These are phyloP conservation scores for Epizoanthus illoricatus DNA, from an alignment of 92 coral and sea anemone genomes.

Conservation along the genomic window DNA sequence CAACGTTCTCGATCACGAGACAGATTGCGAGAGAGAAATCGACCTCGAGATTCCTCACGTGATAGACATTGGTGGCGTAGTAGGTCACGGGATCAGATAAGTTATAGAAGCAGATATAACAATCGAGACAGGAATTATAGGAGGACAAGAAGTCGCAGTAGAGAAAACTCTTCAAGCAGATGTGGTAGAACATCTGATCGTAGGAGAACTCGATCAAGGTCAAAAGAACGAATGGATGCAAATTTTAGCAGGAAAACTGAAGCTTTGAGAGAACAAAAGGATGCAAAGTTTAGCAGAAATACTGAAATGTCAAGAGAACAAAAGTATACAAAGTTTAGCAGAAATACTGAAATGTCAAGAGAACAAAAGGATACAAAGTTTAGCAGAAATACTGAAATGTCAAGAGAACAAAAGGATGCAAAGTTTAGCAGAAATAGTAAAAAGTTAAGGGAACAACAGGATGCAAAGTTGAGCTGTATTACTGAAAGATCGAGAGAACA, in stretches of 20 bases:
- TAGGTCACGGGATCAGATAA: slow-evolving; percentile 37
- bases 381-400: no score
- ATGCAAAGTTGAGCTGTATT: not conserved
- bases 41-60: slow-evolving; percentile 37
- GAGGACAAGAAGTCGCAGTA: slow-evolving; percentile 42
- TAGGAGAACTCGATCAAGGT: slow-evolving; percentile 27
- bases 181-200: not conserved
- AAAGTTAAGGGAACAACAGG: not conserved
- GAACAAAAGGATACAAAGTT: not conserved
- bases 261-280: not conserved
- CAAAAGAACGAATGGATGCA: slow-evolving; percentile 14
- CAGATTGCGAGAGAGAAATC: slow-evolving; percentile 24
- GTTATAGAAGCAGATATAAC: slow-evolving; percentile 38
- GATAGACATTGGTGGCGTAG: slow-evolving; percentile 27
- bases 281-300: slow-evolving; percentile 3
- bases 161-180: slow-evolving; percentile 34
- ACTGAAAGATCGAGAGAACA: slow-evolving; percentile 5
- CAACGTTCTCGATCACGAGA: slow-evolving; percentile 28
- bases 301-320: not conserved
- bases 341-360: slow-evolving; percentile 3
- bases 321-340: not conserved
- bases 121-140: slow-evolving; percentile 44
- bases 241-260: not conserved
- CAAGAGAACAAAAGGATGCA: not conserved
- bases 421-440: not conserved